Percentiles rank a stretch among this genome's conserved stretches.
These are phyloP conservation scores for Polyploca ridens DNA, from an alignment of 2,888 invertebrate genomes.

Conservation along the genomic window DNA sequence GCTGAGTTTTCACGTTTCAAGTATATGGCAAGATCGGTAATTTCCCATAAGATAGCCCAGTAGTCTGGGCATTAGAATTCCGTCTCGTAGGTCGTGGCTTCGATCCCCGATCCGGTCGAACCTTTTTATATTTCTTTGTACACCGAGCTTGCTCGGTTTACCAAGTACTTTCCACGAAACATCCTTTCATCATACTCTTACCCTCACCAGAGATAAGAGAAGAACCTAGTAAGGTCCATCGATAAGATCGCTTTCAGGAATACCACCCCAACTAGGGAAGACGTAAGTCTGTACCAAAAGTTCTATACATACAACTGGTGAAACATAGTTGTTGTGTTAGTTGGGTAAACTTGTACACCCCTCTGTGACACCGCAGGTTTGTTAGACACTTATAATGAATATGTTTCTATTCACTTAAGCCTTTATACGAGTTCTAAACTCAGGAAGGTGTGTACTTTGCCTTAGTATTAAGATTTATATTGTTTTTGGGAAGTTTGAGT, in stretches of 20 bases:
- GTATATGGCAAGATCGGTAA: too few relatives aligned
- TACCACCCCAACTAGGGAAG: not conserved
- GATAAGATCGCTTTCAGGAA: not conserved
- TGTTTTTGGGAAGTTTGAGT: not conserved
- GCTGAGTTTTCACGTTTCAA: too few relatives aligned
- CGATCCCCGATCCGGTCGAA: too few relatives aligned
- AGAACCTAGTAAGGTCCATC: not conserved
- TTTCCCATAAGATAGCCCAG: too few relatives aligned
- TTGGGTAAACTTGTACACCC: constrained; percentile 4
- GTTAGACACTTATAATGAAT: constrained; percentile 8
- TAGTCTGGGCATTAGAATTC: too few relatives aligned
- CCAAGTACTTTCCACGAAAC: too few relatives aligned
- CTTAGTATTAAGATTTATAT: not conserved
- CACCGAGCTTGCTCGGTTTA: too few relatives aligned
- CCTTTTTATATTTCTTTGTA: too few relatives aligned
- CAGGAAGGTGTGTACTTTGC: constrained; percentile 3
- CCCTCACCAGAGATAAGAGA: not conserved
- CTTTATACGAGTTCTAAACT: constrained; percentile 3
- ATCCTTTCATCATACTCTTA: not conserved
- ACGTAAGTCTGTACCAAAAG: not conserved
- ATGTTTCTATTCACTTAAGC: constrained; percentile 9
- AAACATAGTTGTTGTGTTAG: constrained; percentile 5
- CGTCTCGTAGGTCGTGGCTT: too few relatives aligned
- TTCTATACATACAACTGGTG: not conserved
- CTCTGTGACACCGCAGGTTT: constrained; percentile 8